Conservation (phyloP, 2,888 invertebrate species). For the Suillia variegata region DNA sequence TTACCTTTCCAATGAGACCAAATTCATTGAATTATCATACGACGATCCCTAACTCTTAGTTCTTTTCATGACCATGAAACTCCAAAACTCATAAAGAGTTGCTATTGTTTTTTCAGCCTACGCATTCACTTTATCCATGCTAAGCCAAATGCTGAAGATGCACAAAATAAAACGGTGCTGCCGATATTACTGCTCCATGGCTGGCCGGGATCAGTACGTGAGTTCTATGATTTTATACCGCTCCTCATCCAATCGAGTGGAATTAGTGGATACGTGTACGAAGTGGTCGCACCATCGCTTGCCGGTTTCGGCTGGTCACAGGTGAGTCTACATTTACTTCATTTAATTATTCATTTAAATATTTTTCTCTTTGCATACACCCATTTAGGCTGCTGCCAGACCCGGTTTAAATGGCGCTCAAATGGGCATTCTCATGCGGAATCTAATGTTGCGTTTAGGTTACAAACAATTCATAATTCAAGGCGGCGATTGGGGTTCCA, state of each 20-base stretch:
- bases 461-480: slow-evolving; percentile 70
- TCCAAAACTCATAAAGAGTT: too few relatives aligned
- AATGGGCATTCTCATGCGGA: slow-evolving; percentile 67
- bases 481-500: slow-evolving; percentile 84
- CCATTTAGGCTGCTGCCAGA: slow-evolving; percentile 46
- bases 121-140: slow-evolving; percentile 76
- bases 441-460: slow-evolving; percentile 73
- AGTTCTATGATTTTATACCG: slow-evolving; percentile 79
- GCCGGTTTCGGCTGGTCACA: slow-evolving; percentile 75
- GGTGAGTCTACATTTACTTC: slow-evolving; percentile 48
- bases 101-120: too few relatives aligned
- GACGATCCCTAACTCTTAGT: too few relatives aligned
- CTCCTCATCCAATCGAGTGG: slow-evolving; percentile 64
- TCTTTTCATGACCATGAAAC: too few relatives aligned
- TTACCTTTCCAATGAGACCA: too few relatives aligned
- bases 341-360: background rate
- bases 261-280: slow-evolving; percentile 68
- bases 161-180: slow-evolving; percentile 60
- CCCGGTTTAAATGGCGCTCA: slow-evolving; percentile 60
- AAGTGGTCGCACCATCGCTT: slow-evolving; percentile 71
- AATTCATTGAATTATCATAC: too few relatives aligned
- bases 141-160: slow-evolving; percentile 61
- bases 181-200: slow-evolving; percentile 80
- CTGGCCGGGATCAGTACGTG: slow-evolving; percentile 86
- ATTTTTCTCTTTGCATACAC: too few relatives aligned